These are phyloP conservation scores for Holothuria leucospilota DNA, from an alignment of 53 echinoderm and acorn worm genomes.

Conservation along the genomic window DNA sequence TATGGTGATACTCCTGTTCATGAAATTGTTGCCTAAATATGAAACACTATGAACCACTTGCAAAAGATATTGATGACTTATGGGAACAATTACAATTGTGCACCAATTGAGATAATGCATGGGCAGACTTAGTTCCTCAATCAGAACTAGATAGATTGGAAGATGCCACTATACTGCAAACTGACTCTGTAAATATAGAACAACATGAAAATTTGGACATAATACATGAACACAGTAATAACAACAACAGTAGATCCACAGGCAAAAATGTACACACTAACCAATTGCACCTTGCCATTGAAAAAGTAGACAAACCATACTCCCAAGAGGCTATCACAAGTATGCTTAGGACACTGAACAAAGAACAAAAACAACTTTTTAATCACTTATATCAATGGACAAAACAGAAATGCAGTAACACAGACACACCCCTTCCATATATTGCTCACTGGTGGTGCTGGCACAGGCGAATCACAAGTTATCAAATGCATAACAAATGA, in stretches of 20 bases:
- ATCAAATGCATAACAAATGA: slow-evolving; percentile 47
- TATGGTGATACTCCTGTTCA: no score
- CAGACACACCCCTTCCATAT: no score
- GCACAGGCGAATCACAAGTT: slow-evolving; percentile 52
- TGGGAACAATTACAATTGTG: no score
- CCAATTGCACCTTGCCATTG: slow-evolving; percentile 8
- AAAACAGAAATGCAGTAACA: no score
- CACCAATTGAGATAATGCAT: slow-evolving; percentile 14
- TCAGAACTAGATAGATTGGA: slow-evolving; percentile 46
- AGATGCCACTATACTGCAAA: not conserved
- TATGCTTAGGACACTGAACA: no score
- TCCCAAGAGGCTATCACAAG: not conserved
- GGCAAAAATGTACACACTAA: not conserved
- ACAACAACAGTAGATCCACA: not conserved
- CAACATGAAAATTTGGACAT: not conserved
- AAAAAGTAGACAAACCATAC: slow-evolving; percentile 2
- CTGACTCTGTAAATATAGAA: not conserved
- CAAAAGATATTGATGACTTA: no score
- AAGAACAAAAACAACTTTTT: no score
- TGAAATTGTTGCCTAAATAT: no score
- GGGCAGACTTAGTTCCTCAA: slow-evolving; percentile 48
- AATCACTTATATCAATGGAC: no score
- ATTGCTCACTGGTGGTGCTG: slow-evolving; percentile 41
- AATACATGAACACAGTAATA: no score
- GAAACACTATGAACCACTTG: no score